These are phyloP conservation scores for Maccullochella peelii DNA, from an alignment of 2,113 vertebrate genomes.

Conservation along the genomic window DNA sequence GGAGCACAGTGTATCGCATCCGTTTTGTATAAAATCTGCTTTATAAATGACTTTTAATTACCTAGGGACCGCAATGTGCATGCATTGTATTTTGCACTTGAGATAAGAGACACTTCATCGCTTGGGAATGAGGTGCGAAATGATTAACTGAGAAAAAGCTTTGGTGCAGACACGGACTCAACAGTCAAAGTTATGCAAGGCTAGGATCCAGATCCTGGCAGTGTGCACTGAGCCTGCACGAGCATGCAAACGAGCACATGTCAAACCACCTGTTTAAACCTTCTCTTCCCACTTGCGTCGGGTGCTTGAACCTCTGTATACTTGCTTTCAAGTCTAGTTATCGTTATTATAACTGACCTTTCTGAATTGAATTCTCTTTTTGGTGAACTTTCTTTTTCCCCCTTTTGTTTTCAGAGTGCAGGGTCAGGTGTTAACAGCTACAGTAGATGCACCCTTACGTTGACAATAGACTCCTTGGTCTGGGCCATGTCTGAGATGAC, in stretches of 20 bases:
- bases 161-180: not conserved
- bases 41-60: not conserved
- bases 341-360: not conserved
- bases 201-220: slow-evolving; percentile 3
- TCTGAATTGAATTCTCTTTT: not conserved
- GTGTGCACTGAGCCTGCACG: not conserved
- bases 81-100: not conserved
- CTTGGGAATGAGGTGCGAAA: not conserved
- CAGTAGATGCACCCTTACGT: slow-evolving; percentile 82
- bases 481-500: slow-evolving; percentile 98
- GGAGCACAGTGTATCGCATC: not conserved
- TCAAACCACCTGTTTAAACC: not conserved
- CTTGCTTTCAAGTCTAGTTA: not conserved
- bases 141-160: not conserved
- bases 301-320: not conserved
- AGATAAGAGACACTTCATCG: not conserved
- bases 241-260: not conserved
- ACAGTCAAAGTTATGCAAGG: not conserved
- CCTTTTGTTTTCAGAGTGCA: not conserved
- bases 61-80: not conserved
- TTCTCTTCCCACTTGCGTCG: not conserved
- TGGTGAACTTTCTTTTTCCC: not conserved
- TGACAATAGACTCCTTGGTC: slow-evolving; percentile 96
- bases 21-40: not conserved
- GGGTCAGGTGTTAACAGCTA: not conserved